Percentiles rank a stretch among this genome's conserved stretches.
Evolutionary conservation across 2,113 vertebrate genomes (phyloP).

Genomic region (Aphyosemion australe): DNA sequence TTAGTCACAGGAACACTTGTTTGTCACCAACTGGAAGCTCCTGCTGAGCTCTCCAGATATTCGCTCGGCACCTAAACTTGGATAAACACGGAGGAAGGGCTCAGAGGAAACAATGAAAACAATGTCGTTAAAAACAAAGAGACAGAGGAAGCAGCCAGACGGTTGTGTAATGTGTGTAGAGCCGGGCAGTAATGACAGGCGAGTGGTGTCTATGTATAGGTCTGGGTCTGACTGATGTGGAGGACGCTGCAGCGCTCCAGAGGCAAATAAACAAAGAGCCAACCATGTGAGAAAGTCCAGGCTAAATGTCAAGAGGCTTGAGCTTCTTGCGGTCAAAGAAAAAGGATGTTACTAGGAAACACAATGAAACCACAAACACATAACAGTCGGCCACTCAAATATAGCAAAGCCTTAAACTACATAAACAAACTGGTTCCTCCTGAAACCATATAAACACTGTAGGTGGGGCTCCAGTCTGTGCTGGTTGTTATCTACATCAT

Average conservation of each 20-base stretch:
- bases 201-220: constrained; percentile 45
- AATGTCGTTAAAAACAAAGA: constrained; percentile 16
- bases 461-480: not conserved
- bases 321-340: constrained; percentile 21
- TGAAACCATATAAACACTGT: constrained; percentile 29
- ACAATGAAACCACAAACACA: constrained; percentile 24
- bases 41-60: not conserved
- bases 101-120: constrained; percentile 31
- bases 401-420: constrained; percentile 38
- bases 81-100: constrained; percentile 8
- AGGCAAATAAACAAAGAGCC: constrained; percentile 47
- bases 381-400: constrained; percentile 48
- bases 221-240: constrained; percentile 29
- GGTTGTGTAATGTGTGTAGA: not conserved
- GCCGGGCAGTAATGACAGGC: constrained; percentile 50
- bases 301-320: not conserved
- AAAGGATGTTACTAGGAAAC: constrained; percentile 30
- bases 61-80: constrained; percentile 14
- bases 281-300: constrained; percentile 1
- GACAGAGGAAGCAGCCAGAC: constrained; percentile 1
- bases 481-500: too few species aligned
- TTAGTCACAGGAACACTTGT: not conserved
- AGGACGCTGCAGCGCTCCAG: constrained; percentile 8
- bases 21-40: constrained; percentile 9
- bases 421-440: constrained; percentile 18